phyloP scores from a whole-genome alignment of 2,797 vertebrate genomes.

The Allobates femoralis region DNA sequence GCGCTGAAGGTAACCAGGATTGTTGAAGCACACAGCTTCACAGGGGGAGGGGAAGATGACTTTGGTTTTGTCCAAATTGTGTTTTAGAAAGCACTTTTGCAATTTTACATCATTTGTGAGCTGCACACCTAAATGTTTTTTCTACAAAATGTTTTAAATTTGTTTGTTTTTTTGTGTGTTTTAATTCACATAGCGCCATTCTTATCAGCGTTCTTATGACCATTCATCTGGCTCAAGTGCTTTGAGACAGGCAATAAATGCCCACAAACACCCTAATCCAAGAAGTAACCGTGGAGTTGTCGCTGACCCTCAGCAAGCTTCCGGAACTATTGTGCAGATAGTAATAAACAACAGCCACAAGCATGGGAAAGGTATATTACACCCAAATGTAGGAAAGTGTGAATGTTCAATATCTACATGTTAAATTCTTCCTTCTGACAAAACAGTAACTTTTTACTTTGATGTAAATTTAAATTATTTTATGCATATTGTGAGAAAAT shows the following conservation, averaged over 20 bases:
- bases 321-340: slow-evolving; percentile 81
- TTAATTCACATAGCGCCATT: slow-evolving; percentile 76
- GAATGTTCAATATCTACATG: neutral
- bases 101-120: too few relatives aligned
- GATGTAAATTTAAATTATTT: neutral
- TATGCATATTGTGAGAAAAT: too few relatives aligned
- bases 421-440: neutral
- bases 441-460: neutral
- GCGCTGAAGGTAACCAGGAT: too few relatives aligned
- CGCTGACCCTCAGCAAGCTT: slow-evolving; percentile 76
- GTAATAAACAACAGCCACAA: slow-evolving; percentile 81
- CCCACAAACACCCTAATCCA: slow-evolving; percentile 70
- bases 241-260: slow-evolving; percentile 67
- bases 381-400: neutral
- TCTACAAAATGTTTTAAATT: neutral
- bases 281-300: slow-evolving; percentile 76
- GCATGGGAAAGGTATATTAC: slow-evolving; percentile 76
- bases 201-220: slow-evolving; percentile 75
- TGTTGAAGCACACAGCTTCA: too few relatives aligned
- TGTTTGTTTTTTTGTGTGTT: neutral
- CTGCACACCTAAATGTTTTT: too few relatives aligned
- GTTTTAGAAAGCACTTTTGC: too few relatives aligned
- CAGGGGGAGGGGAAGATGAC: too few relatives aligned
- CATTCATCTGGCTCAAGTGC: slow-evolving; percentile 69
- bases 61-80: too few relatives aligned